phyloP scores from a whole-genome alignment of 2,888 invertebrate genomes.

The Tetropium fuscum region DNA sequence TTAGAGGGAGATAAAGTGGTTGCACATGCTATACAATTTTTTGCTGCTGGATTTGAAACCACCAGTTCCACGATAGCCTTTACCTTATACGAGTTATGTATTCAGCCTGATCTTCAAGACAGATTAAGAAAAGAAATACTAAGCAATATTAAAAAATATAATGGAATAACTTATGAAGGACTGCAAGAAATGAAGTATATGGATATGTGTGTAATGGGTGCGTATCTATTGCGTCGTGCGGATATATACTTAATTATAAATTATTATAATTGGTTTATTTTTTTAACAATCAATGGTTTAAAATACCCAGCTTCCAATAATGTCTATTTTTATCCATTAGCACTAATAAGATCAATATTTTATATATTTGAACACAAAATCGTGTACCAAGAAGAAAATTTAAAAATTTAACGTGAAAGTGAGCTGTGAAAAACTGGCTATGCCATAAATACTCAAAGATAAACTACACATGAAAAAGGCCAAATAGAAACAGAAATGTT shows the following conservation, averaged over 20 bases:
- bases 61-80: slow-evolving; percentile 71
- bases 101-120: slow-evolving; percentile 68
- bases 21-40: slow-evolving; percentile 60
- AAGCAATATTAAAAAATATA: slow-evolving; percentile 57
- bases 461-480: too few species aligned
- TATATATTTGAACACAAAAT: too few species aligned
- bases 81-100: slow-evolving; percentile 69
- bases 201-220: slow-evolving; percentile 44
- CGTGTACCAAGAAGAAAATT: too few species aligned
- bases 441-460: too few species aligned
- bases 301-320: too few species aligned
- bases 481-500: too few species aligned
- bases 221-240: neutral
- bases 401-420: too few species aligned
- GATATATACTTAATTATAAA: neutral
- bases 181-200: slow-evolving; percentile 70
- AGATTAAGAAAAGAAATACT: slow-evolving; percentile 67
- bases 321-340: too few species aligned
- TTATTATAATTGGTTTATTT: neutral
- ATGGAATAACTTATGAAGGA: slow-evolving; percentile 67
- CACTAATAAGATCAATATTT: too few species aligned
- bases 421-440: too few species aligned
- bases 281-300: neutral
- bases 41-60: slow-evolving; percentile 73
- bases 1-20: slow-evolving; percentile 36